Conservation (phyloP, 2,797 vertebrate species). For the Esox lucius region DNA sequence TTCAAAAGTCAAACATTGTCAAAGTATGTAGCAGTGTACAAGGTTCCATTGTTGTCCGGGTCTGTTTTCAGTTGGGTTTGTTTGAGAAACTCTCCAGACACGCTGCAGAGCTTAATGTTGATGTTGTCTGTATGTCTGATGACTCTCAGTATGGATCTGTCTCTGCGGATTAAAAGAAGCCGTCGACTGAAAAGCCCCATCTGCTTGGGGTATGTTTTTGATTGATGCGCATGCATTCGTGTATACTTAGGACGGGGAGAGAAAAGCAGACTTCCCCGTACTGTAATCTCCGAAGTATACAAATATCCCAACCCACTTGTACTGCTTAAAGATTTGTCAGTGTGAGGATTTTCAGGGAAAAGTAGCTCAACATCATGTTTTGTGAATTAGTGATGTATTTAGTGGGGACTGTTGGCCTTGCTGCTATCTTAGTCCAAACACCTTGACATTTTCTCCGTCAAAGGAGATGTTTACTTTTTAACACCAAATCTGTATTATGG, state of each 20-base stretch:
- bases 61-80: neutral
- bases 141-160: constrained; percentile 23
- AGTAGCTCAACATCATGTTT: neutral
- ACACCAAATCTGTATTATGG: no score
- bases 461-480: no score
- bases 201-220: constrained; percentile 30
- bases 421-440: neutral
- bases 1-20: neutral
- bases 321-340: neutral
- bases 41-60: neutral
- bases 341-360: neutral
- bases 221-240: constrained; percentile 7
- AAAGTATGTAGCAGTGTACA: neutral
- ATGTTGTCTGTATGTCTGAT: constrained; percentile 2
- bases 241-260: neutral
- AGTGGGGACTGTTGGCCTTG: neutral
- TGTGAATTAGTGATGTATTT: neutral
- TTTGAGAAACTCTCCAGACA: constrained; percentile 5
- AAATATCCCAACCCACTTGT: neutral
- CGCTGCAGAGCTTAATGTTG: constrained; percentile 6
- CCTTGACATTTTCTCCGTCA: neutral
- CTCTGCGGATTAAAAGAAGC: constrained; percentile 29
- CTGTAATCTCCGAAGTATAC: neutral
- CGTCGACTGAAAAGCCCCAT: constrained; percentile 34
- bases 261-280: neutral